Evolutionary conservation across 2,113 vertebrate genomes (phyloP).

Genomic region (Prionailurus bengalensis): DNA sequence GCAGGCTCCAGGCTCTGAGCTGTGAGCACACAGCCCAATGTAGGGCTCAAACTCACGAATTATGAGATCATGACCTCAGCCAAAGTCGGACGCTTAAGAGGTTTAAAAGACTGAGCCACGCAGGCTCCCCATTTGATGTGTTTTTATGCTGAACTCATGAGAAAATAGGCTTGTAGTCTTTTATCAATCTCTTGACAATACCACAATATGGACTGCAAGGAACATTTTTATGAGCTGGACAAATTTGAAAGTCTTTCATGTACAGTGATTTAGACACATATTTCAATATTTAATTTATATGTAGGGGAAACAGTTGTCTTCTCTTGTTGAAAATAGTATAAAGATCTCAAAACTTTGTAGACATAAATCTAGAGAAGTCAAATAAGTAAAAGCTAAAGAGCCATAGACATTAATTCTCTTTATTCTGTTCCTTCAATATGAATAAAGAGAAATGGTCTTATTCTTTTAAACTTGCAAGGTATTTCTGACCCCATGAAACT

Average conservation of each 20-base stretch:
- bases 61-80: too few relatives aligned
- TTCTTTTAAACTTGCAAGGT: neutral
- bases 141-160: constrained; percentile 18
- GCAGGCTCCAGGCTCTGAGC: too few relatives aligned
- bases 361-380: constrained; percentile 6
- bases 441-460: constrained; percentile 14
- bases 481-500: neutral
- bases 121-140: neutral
- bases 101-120: too few relatives aligned
- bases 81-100: too few relatives aligned
- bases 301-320: neutral
- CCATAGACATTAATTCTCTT: neutral
- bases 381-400: neutral
- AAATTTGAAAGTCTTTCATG: neutral
- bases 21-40: too few relatives aligned
- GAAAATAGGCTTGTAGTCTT: neutral
- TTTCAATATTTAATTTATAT: neutral
- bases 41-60: too few relatives aligned
- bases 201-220: neutral
- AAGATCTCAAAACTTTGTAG: neutral
- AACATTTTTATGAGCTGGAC: neutral
- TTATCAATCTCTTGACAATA: neutral
- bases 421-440: neutral
- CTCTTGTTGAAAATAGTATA: neutral
- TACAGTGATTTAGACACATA: neutral